Conservation (phyloP, 2,888 invertebrate species). For the Eupithecia abbreviata region DNA sequence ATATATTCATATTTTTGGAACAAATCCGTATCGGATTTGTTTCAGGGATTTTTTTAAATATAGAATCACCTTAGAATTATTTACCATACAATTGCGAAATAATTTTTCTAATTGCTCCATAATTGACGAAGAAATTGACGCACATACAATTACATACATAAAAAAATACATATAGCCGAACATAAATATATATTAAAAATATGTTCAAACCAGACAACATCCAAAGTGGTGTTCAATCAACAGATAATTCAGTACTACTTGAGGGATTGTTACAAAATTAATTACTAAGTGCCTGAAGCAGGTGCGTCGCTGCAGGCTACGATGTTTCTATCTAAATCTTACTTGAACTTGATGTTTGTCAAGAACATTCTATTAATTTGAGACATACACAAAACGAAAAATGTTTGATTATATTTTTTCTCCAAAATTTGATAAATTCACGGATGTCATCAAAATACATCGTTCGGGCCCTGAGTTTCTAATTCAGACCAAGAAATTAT, state of each 20-base stretch:
- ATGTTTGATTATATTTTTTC: neutral
- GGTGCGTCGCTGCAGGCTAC: slow-evolving; percentile 62
- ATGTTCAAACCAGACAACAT: neutral
- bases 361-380: slow-evolving; percentile 40
- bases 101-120: too few relatives aligned
- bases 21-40: too few relatives aligned
- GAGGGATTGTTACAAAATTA: slow-evolving; percentile 69
- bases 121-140: too few relatives aligned
- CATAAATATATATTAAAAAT: neutral
- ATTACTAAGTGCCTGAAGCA: slow-evolving; percentile 73
- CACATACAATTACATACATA: too few relatives aligned
- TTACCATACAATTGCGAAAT: too few relatives aligned
- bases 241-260: slow-evolving; percentile 48
- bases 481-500: neutral
- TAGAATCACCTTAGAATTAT: too few relatives aligned
- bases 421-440: neutral
- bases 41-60: too few relatives aligned
- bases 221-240: slow-evolving; percentile 47
- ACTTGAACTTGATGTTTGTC: slow-evolving; percentile 56
- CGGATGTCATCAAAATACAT: neutral
- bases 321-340: slow-evolving; percentile 56
- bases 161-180: too few relatives aligned
- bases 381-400: neutral
- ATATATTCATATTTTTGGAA: too few relatives aligned
- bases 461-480: neutral